A percentile compares a stretch with the other conserved stretches of the same genome.
These are phyloP conservation scores for Caenorhabditis sulstoni DNA, from an alignment of 2,888 invertebrate genomes.

Conservation along the genomic window DNA sequence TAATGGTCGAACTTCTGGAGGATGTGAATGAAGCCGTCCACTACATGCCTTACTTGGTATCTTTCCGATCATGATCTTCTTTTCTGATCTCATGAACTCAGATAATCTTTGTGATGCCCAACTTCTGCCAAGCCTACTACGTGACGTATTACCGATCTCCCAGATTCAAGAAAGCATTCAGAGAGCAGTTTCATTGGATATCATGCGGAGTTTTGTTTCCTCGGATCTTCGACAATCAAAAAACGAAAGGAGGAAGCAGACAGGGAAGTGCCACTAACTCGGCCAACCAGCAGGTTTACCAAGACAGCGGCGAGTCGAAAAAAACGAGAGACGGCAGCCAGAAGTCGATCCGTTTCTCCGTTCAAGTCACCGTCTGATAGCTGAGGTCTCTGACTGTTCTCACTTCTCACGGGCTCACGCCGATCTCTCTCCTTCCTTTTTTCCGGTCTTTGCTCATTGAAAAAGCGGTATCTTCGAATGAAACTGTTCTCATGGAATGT, in stretches of 20 bases:
- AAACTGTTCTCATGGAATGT: too few relatives aligned
- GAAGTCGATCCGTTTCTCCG: slow-evolving; percentile 17
- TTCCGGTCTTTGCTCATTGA: too few relatives aligned
- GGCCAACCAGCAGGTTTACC: slow-evolving; percentile 9
- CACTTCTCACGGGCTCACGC: too few relatives aligned
- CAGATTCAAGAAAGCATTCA: slow-evolving; percentile 24
- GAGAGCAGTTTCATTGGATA: slow-evolving; percentile 33
- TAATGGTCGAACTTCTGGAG: slow-evolving; percentile 12
- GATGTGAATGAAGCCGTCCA: slow-evolving; percentile 21
- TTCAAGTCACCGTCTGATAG: background rate
- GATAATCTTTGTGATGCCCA: slow-evolving; percentile 43
- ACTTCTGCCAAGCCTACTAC: slow-evolving; percentile 40
- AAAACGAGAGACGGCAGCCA: slow-evolving; percentile 21
- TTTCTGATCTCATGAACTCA: background rate
- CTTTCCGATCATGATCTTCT: background rate
- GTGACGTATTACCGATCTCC: slow-evolving; percentile 41
- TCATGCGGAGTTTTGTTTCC: slow-evolving; percentile 42
- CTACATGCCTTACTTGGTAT: slow-evolving; percentile 48
- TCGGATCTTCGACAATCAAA: slow-evolving; percentile 17
- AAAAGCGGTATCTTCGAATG: too few relatives aligned
- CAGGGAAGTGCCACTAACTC: slow-evolving; percentile 36
- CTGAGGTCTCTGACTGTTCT: background rate
- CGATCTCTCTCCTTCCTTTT: too few relatives aligned
- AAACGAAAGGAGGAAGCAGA: slow-evolving; percentile 11
- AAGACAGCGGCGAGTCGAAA: background rate